Evolutionary conservation across 2,888 invertebrate genomes (phyloP).

Genomic region (Tuta absoluta): DNA sequence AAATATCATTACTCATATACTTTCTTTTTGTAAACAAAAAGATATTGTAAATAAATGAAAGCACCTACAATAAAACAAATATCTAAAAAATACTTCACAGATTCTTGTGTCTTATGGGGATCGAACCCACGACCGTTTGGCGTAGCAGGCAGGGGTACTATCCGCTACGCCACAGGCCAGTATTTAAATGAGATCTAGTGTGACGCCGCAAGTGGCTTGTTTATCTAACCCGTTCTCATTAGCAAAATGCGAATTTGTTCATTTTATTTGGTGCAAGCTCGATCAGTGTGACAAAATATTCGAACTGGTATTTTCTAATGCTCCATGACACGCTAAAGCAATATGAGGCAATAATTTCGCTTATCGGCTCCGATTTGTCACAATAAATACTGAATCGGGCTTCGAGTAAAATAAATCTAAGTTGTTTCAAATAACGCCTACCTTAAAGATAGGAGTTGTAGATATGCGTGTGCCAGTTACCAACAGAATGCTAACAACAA

Average conservation of each 20-base stretch:
- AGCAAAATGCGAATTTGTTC: slow-evolving; percentile 5
- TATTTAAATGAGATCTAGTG: too few relatives aligned
- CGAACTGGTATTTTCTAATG: neutral
- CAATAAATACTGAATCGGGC: neutral
- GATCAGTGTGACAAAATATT: slow-evolving; percentile 5
- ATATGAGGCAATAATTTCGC: neutral
- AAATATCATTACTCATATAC: too few relatives aligned
- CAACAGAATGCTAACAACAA: too few relatives aligned
- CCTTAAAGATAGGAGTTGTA: neutral
- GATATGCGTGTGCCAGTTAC: neutral
- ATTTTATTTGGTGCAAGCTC: neutral
- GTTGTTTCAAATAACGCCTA: neutral
- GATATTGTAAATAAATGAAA: too few relatives aligned
- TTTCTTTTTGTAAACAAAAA: too few relatives aligned
- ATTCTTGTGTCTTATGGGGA: too few relatives aligned
- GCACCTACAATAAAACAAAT: too few relatives aligned
- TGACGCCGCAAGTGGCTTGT: neutral
- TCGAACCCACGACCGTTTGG: too few relatives aligned
- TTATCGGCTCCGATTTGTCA: neutral
- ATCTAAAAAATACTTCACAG: too few relatives aligned
- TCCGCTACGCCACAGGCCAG: too few relatives aligned
- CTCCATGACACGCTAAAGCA: neutral
- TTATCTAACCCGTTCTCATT: neutral
- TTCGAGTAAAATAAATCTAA: slow-evolving; percentile 4
- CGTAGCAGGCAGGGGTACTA: too few relatives aligned